Conservation (phyloP, 2,888 invertebrate species). For the Syrphus vitripennis region DNA sequence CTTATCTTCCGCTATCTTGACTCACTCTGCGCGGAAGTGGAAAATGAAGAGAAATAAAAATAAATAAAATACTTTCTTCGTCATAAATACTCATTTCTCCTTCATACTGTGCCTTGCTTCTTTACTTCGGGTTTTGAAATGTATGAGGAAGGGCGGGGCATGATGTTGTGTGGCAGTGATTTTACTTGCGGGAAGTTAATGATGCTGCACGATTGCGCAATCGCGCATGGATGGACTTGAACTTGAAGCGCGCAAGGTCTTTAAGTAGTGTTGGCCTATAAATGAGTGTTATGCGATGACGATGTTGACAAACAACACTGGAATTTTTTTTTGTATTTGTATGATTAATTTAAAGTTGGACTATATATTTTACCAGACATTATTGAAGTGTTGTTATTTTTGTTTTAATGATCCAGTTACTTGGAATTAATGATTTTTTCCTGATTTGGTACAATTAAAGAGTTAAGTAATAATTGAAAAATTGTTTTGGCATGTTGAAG, state of each 20-base stretch:
- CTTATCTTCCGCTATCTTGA: conserved; percentile 10
- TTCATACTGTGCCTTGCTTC: neutral
- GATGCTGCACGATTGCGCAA: conserved; percentile 56
- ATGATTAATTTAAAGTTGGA: neutral
- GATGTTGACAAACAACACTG: conserved; percentile 48
- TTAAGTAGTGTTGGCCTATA: conserved; percentile 18
- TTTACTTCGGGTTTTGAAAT: neutral
- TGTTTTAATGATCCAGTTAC: neutral
- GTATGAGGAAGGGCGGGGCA: neutral
- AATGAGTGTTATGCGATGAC: neutral
- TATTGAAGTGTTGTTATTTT: neutral
- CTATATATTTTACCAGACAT: conserved; percentile 1
- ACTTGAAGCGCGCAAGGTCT: conserved; percentile 61
- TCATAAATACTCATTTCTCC: conserved; percentile 28
- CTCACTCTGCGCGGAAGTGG: conserved; percentile 26
- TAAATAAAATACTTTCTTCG: conserved; percentile 43
- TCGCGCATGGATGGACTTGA: conserved; percentile 43
- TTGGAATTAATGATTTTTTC: conserved; percentile 2
- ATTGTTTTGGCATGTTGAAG: conserved; percentile 5
- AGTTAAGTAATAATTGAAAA: conserved; percentile 15
- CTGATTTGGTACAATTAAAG: neutral
- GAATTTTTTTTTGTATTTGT: neutral
- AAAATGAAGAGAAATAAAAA: conserved; percentile 11
- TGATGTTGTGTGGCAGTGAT: neutral
- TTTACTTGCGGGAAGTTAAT: neutral